Conservation (phyloP, 2,113 vertebrate genomes). For the Tylochromis polylepis region DNA sequence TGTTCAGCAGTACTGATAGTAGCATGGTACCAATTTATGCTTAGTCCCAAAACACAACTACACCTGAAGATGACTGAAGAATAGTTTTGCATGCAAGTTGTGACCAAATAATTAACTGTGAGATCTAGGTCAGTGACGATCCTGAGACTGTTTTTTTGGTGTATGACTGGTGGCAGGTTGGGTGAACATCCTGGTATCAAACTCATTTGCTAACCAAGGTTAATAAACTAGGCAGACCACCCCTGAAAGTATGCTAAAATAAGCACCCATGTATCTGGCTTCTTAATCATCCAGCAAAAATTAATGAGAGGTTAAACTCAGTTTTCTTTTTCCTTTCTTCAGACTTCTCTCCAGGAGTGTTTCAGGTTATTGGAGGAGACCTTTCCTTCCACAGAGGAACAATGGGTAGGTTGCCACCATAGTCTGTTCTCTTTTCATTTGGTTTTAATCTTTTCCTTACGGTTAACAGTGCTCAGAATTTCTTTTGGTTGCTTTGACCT, state of each 20-base stretch:
- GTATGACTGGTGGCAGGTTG: too few species aligned
- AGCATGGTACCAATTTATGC: too few species aligned
- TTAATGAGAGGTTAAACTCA: not conserved
- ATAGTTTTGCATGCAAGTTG: too few species aligned
- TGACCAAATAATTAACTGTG: too few species aligned
- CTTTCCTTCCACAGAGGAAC: constrained; percentile 76
- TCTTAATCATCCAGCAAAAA: not conserved
- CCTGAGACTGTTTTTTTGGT: too few species aligned
- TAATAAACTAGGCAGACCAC: not conserved
- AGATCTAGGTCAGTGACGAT: too few species aligned
- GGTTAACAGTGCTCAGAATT: not conserved
- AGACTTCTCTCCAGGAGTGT: constrained; percentile 85
- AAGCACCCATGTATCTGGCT: not conserved
- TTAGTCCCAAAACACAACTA: too few species aligned
- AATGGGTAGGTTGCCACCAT: constrained; percentile 70
- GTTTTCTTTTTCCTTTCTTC: not conserved
- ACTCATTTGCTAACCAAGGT: not conserved
- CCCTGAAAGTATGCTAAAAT: not conserved
- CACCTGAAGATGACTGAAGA: too few species aligned
- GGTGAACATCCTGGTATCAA: not conserved
- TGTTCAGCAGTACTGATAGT: not conserved
- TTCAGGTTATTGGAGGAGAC: constrained; percentile 83
- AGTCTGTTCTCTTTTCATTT: not conserved
- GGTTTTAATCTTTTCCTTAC: not conserved
- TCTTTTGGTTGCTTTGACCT: constrained; percentile 31